Evolutionary conservation across 2,797 vertebrate species (phyloP).

Genomic region (Bradypodion ventrale): DNA sequence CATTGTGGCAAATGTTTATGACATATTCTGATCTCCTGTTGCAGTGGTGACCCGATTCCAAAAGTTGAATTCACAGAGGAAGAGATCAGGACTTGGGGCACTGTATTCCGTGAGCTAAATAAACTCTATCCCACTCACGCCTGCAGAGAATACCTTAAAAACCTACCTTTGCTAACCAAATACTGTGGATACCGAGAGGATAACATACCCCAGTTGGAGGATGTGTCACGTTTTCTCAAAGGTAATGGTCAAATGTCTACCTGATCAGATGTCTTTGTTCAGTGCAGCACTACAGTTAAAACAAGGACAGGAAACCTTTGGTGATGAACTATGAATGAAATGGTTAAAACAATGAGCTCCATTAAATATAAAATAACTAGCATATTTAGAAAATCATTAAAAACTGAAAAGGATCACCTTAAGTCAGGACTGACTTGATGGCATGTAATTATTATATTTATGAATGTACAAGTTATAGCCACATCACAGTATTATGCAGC

Average conservation of each 20-base stretch:
- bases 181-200: conserved; percentile 93
- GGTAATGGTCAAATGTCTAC: conserved; percentile 70
- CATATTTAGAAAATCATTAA: too few species aligned
- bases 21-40: conserved; percentile 39
- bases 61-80: conserved; percentile 95
- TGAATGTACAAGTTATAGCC: too few species aligned
- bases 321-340: too few species aligned
- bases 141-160: conserved; percentile 95
- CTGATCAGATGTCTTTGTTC: not conserved
- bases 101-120: conserved; percentile 92
- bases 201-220: conserved; percentile 97
- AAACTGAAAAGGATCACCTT: too few species aligned
- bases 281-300: not conserved
- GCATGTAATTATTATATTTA: too few species aligned
- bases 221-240: conserved; percentile 93
- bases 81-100: conserved; percentile 95
- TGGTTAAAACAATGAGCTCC: too few species aligned
- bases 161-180: conserved; percentile 91
- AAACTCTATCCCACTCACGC: conserved; percentile 95
- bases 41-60: conserved; percentile 91
- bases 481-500: too few species aligned
- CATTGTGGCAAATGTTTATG: not conserved
- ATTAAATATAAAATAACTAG: too few species aligned
- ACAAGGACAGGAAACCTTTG: not conserved
- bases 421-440: too few species aligned